phyloP scores from a whole-genome alignment of 2,888 invertebrate species.

The Agrilus biguttatus region DNA sequence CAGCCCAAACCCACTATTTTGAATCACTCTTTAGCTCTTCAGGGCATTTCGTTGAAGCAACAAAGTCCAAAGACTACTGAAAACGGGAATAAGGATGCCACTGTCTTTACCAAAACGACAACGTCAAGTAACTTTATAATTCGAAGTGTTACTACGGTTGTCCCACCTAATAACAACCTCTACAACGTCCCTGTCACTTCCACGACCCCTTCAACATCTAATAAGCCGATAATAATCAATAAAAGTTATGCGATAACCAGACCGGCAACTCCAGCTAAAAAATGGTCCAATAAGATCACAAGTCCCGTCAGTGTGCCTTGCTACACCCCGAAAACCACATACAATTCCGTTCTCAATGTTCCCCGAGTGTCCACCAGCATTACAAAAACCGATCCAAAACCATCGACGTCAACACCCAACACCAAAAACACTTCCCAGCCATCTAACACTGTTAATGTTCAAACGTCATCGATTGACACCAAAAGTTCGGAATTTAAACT shows the following conservation, averaged over 20 bases:
- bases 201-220: not conserved
- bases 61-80: conserved; percentile 24
- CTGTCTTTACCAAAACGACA: not conserved
- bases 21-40: conserved; percentile 23
- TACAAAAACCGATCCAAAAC: conserved; percentile 6
- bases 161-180: not conserved
- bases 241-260: conserved; percentile 3
- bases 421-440: not conserved
- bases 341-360: conserved; percentile 20
- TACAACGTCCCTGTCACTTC: conserved; percentile 4
- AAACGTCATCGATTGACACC: conserved; percentile 10
- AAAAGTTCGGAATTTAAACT: conserved; percentile 23
- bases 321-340: conserved; percentile 23
- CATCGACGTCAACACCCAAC: not conserved
- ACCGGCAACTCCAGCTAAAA: conserved; percentile 5
- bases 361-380: conserved; percentile 18
- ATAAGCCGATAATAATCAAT: conserved; percentile 8
- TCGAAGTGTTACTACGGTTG: conserved; percentile 1
- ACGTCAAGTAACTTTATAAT: conserved; percentile 1
- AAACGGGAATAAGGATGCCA: conserved; percentile 7
- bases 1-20: conserved; percentile 20
- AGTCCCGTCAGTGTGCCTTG: conserved; percentile 16
- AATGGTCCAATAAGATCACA: conserved; percentile 8
- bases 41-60: conserved; percentile 28
- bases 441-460: not conserved